A percentile compares a stretch with the other conserved stretches of the same genome.
phyloP scores from a whole-genome alignment of 2,113 vertebrate genomes.

The Myotis yumanensis region DNA sequence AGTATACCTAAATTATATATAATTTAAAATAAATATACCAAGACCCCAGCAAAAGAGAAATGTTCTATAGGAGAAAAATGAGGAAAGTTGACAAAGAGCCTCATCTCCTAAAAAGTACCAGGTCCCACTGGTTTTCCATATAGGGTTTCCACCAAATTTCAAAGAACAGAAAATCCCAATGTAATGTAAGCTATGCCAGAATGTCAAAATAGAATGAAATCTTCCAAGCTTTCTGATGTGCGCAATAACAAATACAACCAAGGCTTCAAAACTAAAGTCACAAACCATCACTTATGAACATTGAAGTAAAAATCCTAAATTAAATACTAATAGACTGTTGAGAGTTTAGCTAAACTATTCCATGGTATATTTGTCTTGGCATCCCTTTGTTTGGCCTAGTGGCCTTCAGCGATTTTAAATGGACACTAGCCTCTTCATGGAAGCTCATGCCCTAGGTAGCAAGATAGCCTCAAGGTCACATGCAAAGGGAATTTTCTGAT shows the following conservation, averaged over 20 bases:
- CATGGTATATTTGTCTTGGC: not conserved
- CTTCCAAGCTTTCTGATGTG: not conserved
- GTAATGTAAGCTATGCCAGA: not conserved
- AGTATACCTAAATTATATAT: not conserved
- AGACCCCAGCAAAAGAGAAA: conserved; percentile 36
- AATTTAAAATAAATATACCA: not conserved
- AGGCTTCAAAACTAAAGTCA: not conserved
- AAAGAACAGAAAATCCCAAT: not conserved
- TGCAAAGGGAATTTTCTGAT: not conserved
- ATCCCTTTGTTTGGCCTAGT: not conserved
- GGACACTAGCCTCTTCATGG: not conserved
- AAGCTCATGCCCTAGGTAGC: not conserved
- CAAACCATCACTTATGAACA: not conserved
- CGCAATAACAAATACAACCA: not conserved
- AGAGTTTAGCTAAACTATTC: not conserved
- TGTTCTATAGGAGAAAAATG: not conserved
- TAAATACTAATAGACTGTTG: not conserved
- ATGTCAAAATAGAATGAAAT: not conserved
- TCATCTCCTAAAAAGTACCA: not conserved
- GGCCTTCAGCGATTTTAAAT: not conserved
- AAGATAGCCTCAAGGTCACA: not conserved
- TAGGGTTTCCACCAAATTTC: not conserved
- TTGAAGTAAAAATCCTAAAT: not conserved
- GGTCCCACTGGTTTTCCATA: not conserved
- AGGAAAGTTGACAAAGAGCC: not conserved